A percentile compares a stretch with the other conserved stretches of the same genome.
Evolutionary conservation across 2,888 invertebrate species (phyloP).

Genomic region (Bruchidius siliquastri): DNA sequence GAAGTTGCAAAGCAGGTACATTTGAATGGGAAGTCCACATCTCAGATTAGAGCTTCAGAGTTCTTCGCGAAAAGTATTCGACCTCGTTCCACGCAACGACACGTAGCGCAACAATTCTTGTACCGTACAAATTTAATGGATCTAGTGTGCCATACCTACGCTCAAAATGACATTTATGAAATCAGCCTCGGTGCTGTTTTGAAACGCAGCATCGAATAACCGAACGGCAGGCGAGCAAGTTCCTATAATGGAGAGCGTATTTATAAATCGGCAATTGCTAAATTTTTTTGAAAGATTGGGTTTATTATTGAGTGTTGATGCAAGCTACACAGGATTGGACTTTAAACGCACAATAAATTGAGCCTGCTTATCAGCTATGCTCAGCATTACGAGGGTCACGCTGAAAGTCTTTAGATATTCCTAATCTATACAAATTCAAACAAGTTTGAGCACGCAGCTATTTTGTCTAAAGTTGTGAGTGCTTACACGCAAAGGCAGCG

Average conservation of each 20-base stretch:
- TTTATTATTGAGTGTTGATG: neutral
- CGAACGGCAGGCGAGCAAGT: neutral
- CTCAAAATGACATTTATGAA: conserved; percentile 16
- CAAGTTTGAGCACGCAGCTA: no score
- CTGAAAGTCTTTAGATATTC: no score
- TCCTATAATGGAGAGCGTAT: neutral
- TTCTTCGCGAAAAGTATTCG: conserved; percentile 8
- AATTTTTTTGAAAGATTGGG: neutral
- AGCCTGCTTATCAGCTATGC: no score
- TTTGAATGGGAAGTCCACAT: neutral
- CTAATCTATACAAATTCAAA: no score
- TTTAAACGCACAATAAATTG: no score
- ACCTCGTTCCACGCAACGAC: conserved; percentile 9
- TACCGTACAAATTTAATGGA: conserved; percentile 12
- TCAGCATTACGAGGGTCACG: no score
- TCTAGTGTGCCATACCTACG: conserved; percentile 14
- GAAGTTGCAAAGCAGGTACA: no score
- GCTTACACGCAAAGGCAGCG: no score
- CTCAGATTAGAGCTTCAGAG: neutral
- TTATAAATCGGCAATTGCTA: neutral
- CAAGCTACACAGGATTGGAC: neutral
- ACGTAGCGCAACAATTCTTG: neutral
- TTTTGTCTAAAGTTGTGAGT: no score
- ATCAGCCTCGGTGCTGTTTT: conserved; percentile 11
- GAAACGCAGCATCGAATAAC: no score